Conservation (phyloP, 2,113 vertebrate species). For the Ondatra zibethicus region DNA sequence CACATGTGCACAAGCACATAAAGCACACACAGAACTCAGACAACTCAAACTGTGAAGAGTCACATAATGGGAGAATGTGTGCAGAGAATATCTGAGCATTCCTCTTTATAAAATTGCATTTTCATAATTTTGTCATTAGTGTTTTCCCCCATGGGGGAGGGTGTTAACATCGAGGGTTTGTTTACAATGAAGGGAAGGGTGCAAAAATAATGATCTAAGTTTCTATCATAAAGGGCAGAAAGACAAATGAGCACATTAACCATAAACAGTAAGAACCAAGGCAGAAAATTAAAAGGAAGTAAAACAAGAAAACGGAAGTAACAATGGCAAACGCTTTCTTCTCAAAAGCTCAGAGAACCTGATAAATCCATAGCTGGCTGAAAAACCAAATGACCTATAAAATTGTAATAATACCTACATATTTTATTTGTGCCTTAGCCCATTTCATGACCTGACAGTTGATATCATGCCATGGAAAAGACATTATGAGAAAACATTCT, state of each 20-base stretch:
- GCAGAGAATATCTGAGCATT: background rate
- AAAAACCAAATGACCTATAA: background rate
- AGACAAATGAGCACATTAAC: background rate
- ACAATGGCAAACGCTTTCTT: background rate
- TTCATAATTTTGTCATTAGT: constrained; percentile 6
- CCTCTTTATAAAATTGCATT: background rate
- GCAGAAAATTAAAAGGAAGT: background rate
- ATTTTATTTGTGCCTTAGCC: background rate
- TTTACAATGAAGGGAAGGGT: background rate
- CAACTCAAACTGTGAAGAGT: background rate
- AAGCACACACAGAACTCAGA: background rate
- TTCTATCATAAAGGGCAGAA: background rate
- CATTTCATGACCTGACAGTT: background rate
- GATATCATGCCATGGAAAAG: background rate
- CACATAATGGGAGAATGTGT: background rate
- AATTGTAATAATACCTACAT: background rate
- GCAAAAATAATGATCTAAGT: background rate
- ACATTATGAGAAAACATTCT: background rate
- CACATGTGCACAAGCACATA: background rate
- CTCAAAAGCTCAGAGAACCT: background rate
- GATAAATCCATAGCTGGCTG: background rate
- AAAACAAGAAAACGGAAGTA: background rate
- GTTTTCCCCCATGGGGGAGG: background rate
- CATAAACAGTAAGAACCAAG: background rate
- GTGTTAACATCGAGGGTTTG: background rate